Evolutionary conservation across 1,140 invertebrate species (phyloP).

Genomic region (Meloidogyne chitwoodi): DNA sequence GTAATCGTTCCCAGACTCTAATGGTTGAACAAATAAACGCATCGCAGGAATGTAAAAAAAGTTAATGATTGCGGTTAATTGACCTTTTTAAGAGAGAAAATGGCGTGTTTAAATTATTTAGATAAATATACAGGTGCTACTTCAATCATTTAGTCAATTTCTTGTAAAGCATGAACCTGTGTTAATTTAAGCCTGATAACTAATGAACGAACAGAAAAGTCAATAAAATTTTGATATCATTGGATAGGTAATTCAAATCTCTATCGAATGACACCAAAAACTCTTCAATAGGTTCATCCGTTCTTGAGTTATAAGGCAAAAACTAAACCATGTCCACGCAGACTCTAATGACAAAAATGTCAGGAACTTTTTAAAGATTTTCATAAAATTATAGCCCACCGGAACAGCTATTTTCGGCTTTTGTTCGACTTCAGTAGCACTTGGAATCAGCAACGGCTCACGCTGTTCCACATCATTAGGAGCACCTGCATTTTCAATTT

Average conservation of each 20-base stretch:
- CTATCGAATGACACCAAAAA: too few species aligned
- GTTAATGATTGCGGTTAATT: neutral
- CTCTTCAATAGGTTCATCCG: too few species aligned
- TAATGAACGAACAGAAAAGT: too few species aligned
- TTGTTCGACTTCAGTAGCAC: neutral
- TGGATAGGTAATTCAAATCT: too few species aligned
- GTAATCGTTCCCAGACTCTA: neutral
- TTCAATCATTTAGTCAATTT: neutral
- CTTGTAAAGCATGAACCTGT: neutral
- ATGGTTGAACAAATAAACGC: too few species aligned
- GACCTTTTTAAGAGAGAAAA: neutral
- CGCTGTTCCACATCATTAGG: neutral
- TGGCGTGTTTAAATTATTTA: neutral
- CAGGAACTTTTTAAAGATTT: neutral
- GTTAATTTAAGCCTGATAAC: too few species aligned
- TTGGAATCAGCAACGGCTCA: neutral
- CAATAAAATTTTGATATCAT: too few species aligned
- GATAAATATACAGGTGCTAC: neutral
- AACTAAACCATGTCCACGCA: neutral
- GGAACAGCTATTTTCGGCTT: neutral
- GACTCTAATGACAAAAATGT: neutral
- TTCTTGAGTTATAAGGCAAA: too few species aligned
- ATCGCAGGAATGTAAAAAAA: too few species aligned
- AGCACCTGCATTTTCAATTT: neutral
- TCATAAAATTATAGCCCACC: neutral